phyloP scores from a whole-genome alignment of 1,140 invertebrate species.

The Colletes gigas region DNA sequence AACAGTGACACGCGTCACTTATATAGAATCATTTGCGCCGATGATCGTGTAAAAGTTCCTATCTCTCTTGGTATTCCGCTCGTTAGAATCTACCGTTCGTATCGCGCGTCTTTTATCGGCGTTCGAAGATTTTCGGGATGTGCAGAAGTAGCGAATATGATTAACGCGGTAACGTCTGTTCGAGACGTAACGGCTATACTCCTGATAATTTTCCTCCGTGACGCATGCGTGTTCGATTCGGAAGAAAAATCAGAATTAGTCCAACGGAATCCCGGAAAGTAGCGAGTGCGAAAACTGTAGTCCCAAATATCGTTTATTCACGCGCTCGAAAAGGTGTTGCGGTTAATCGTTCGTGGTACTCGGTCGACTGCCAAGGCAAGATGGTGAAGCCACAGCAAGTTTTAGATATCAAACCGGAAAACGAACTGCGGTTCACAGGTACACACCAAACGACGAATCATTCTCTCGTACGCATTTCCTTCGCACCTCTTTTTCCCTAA shows the following conservation, averaged over 20 bases:
- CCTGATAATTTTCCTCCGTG: constrained; percentile 71
- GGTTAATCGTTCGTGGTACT: constrained; percentile 38
- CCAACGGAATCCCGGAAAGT: constrained; percentile 73
- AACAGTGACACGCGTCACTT: background rate
- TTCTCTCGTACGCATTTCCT: constrained; percentile 18
- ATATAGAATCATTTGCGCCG: background rate
- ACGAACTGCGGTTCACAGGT: constrained; percentile 89
- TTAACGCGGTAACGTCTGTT: constrained; percentile 57
- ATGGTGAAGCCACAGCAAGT: constrained; percentile 84
- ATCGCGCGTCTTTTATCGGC: constrained; percentile 11
- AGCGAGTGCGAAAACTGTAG: constrained; percentile 60
- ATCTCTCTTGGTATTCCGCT: background rate
- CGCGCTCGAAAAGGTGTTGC: constrained; percentile 29
- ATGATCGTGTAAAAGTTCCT: background rate
- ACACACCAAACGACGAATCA: constrained; percentile 62
- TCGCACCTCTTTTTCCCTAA: background rate
- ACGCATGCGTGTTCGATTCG: constrained; percentile 76
- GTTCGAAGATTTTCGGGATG: constrained; percentile 5
- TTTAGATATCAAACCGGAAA: constrained; percentile 87
- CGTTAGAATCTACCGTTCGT: background rate
- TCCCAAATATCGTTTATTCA: constrained; percentile 43
- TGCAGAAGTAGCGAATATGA: constrained; percentile 63
- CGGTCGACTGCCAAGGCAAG: constrained; percentile 54
- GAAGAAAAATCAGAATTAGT: constrained; percentile 73
- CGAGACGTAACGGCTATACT: constrained; percentile 67